A percentile compares a stretch with the other conserved stretches of the same genome.
Evolutionary conservation across 2,113 vertebrate species (phyloP).

Genomic region (Euleptes europaea): DNA sequence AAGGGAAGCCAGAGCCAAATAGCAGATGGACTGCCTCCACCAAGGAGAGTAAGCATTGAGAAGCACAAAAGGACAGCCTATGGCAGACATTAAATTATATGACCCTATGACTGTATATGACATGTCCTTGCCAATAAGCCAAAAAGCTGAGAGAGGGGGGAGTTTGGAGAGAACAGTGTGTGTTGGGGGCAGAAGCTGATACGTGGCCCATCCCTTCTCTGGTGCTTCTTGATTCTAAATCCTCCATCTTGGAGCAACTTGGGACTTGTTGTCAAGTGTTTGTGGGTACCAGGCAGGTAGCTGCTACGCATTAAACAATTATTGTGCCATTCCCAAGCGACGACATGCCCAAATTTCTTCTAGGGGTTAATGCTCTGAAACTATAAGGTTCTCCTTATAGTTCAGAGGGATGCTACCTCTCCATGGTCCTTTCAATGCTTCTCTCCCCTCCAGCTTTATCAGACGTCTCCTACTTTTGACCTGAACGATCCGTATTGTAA

Average conservation of each 20-base stretch:
- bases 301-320: too few species aligned
- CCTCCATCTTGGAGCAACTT: background rate
- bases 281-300: background rate
- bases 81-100: too few species aligned
- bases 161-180: background rate
- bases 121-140: too few species aligned
- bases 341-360: background rate
- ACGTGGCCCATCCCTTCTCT: background rate
- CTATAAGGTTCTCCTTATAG: background rate
- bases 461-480: constrained; percentile 66
- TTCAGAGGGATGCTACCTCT: background rate
- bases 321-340: too few species aligned
- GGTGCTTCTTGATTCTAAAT: background rate
- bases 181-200: too few species aligned
- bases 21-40: too few species aligned
- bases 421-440: background rate
- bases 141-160: background rate
- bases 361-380: background rate
- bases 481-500: constrained; percentile 65
- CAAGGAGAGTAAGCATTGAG: too few species aligned
- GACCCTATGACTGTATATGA: too few species aligned
- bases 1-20: too few species aligned
- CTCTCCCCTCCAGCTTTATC: constrained; percentile 62
- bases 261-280: too few species aligned
- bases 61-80: too few species aligned